Evolutionary conservation across 2,888 invertebrate genomes (phyloP).

Genomic region (Frankliniella fusca): DNA sequence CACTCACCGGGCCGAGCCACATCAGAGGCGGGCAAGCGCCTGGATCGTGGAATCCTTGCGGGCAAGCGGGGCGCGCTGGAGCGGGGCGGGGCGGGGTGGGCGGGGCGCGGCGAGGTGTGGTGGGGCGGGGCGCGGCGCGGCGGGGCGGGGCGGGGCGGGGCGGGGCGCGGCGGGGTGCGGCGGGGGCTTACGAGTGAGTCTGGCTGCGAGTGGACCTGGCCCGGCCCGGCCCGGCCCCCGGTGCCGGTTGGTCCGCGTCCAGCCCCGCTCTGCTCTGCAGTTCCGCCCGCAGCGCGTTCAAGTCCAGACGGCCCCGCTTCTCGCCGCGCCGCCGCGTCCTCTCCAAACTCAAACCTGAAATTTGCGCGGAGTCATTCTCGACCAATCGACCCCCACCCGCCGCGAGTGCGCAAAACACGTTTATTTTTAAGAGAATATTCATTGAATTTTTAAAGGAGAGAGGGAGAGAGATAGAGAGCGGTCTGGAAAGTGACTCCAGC

Average conservation of each 20-base stretch:
- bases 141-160: neutral
- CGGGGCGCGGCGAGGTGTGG: neutral
- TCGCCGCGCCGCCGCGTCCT: neutral
- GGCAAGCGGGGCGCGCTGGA: neutral
- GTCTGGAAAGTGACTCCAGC: too few species aligned
- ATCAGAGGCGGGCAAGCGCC: neutral
- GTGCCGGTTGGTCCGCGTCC: neutral
- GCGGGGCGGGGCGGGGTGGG: neutral
- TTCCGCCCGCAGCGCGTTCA: neutral
- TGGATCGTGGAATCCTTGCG: conserved; percentile 12
- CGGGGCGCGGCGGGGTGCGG: neutral
- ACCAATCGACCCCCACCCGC: neutral
- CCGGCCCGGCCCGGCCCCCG: neutral
- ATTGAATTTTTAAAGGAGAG: too few species aligned
- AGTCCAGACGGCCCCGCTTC: neutral
- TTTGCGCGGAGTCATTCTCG: neutral
- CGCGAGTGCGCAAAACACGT: neutral
- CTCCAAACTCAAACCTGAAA: neutral
- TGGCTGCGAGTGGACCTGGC: too few species aligned
- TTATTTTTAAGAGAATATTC: neutral
- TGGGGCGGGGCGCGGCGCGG: neutral
- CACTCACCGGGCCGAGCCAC: conserved; percentile 6
- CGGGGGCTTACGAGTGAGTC: neutral
- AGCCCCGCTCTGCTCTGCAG: neutral
- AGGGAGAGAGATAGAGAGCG: too few species aligned